phyloP scores from a whole-genome alignment of 2,888 invertebrate genomes.

The Metalampra italica region DNA sequence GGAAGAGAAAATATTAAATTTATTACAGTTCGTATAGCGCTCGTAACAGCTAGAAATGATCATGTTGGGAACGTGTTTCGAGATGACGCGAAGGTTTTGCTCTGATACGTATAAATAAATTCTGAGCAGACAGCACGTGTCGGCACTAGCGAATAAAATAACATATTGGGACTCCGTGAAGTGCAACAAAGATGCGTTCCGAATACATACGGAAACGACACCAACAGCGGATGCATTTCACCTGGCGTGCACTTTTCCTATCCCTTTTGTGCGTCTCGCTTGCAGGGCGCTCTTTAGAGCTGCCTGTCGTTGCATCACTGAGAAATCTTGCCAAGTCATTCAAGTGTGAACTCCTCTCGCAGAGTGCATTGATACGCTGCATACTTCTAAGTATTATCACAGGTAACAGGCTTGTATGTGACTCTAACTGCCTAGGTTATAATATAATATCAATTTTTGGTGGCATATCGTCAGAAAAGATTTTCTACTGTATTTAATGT shows the following conservation, averaged over 20 bases:
- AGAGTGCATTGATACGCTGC: conserved; percentile 29
- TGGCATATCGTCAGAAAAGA: too few relatives aligned
- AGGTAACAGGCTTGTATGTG: too few relatives aligned
- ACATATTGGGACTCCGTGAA: conserved; percentile 15
- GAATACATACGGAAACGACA: conserved; percentile 24
- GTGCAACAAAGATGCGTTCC: conserved; percentile 24
- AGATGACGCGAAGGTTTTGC: neutral
- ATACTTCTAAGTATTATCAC: too few relatives aligned
- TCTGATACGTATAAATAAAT: neutral
- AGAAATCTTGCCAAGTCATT: conserved; percentile 51
- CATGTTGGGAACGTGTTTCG: neutral
- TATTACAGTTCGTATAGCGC: neutral
- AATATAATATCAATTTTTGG: too few relatives aligned
- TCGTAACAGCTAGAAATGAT: neutral
- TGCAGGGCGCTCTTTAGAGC: conserved; percentile 42
- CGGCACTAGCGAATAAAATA: conserved; percentile 11
- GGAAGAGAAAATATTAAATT: neutral
- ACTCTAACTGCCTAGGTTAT: neutral
- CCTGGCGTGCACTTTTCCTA: conserved; percentile 42
- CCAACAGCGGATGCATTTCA: conserved; percentile 55
- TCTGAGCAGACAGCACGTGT: conserved; percentile 1
- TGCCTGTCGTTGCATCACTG: conserved; percentile 39
- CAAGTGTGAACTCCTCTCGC: conserved; percentile 41
- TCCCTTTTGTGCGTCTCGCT: conserved; percentile 48
- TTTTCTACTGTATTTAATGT: too few relatives aligned